A percentile compares a stretch with the other conserved stretches of the same genome.
These are phyloP conservation scores for Mamestra configurata DNA, from an alignment of 1,140 invertebrate species.

Conservation along the genomic window DNA sequence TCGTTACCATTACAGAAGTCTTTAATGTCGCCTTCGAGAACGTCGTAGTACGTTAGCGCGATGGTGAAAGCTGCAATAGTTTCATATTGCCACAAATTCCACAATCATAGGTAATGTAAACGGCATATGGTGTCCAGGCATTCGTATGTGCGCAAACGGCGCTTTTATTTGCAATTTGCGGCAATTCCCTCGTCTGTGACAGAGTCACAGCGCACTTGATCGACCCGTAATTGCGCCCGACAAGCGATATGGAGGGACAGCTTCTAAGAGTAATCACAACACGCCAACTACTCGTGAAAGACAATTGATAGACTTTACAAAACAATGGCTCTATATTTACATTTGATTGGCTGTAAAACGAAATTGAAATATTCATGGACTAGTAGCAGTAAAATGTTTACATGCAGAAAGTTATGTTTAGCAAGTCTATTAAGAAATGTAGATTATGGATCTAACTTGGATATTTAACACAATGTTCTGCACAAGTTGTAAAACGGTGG, in stretches of 20 bases:
- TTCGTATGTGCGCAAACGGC: constrained; percentile 35
- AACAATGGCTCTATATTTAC: constrained; percentile 1
- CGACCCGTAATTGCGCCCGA: constrained; percentile 47
- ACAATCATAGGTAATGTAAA: constrained; percentile 48
- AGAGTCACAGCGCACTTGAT: constrained; percentile 28
- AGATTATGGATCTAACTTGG: neutral
- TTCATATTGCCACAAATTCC: constrained; percentile 32
- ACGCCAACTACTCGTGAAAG: neutral
- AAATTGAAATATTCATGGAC: constrained; percentile 16
- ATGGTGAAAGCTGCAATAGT: constrained; percentile 39
- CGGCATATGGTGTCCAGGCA: constrained; percentile 52
- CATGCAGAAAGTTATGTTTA: constrained; percentile 7
- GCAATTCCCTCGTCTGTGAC: constrained; percentile 55
- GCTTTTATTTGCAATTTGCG: constrained; percentile 59
- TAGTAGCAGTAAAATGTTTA: neutral
- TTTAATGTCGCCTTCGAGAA: neutral
- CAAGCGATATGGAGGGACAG: constrained; percentile 20
- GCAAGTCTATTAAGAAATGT: neutral
- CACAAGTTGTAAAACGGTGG: neutral
- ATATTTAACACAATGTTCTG: neutral
- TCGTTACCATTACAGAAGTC: constrained; percentile 48
- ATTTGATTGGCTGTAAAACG: constrained; percentile 27
- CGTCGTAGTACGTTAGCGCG: constrained; percentile 6
- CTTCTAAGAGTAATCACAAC: constrained; percentile 36
- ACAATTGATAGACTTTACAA: constrained; percentile 11